These are phyloP conservation scores for Psilopogon haemacephalus DNA, from an alignment of 2,113 vertebrate genomes.

Conservation along the genomic window DNA sequence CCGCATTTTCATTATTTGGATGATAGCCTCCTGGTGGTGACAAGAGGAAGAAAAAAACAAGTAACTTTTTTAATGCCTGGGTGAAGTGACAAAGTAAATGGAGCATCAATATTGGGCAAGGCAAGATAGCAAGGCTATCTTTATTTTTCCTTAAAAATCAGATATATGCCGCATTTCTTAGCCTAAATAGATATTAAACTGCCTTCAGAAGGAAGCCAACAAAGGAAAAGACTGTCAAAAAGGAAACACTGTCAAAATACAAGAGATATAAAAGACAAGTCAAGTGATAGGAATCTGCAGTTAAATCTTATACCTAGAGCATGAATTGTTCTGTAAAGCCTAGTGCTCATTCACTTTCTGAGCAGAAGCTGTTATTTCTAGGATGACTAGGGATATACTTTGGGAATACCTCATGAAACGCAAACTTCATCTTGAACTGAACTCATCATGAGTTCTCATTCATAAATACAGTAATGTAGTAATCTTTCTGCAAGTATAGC, in stretches of 20 bases:
- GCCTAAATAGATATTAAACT: not conserved
- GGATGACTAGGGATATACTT: not conserved
- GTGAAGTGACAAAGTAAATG: not conserved
- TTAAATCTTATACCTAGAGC: not conserved
- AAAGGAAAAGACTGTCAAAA: not conserved
- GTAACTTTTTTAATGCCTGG: not conserved
- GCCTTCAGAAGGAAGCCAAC: not conserved
- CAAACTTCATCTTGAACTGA: not conserved
- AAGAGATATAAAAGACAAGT: not conserved
- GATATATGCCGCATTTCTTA: not conserved
- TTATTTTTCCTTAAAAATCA: not conserved
- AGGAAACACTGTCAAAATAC: not conserved
- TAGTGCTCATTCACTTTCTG: not conserved
- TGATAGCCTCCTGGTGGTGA: conserved; percentile 92
- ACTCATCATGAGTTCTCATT: not conserved
- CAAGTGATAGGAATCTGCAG: not conserved
- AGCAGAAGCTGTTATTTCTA: not conserved
- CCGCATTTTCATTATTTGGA: conserved; percentile 99
- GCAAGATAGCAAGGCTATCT: not conserved
- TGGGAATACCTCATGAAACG: not conserved
- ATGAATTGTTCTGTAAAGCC: not conserved
- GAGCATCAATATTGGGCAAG: not conserved
- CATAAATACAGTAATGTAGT: not conserved
- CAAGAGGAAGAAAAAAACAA: not conserved
- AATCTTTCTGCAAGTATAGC: not conserved